Percentiles rank a stretch among this genome's conserved stretches.
phyloP scores from a whole-genome alignment of 2,113 vertebrate genomes.

The Laterallus jamaicensis region DNA sequence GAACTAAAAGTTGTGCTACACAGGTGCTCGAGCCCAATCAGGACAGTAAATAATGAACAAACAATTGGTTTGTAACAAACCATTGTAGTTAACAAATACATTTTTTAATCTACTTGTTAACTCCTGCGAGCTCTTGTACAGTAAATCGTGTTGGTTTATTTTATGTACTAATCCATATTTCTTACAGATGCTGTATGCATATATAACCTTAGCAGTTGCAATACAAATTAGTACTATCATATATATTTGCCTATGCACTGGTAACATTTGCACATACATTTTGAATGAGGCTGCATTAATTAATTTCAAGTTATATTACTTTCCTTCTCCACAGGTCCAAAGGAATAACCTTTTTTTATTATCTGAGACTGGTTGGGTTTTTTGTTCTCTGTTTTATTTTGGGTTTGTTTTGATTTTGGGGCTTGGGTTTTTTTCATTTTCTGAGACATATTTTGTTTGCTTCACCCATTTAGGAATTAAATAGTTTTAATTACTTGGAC shows the following conservation, averaged over 20 bases:
- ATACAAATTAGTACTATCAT: background rate
- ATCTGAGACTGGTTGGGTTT: background rate
- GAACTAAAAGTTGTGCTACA: background rate
- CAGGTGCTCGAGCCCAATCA: background rate
- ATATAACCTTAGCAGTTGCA: background rate
- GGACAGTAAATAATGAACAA: slow-evolving; percentile 15
- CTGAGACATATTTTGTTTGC: slow-evolving; percentile 58
- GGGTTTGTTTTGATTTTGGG: background rate
- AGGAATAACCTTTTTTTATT: background rate
- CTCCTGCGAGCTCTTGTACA: background rate
- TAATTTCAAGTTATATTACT: slow-evolving; percentile 27
- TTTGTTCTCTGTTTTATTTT: background rate
- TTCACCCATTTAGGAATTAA: slow-evolving; percentile 86
- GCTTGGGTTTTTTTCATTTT: background rate
- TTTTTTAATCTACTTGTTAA: background rate
- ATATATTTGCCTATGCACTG: background rate
- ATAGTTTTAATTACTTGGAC: slow-evolving; percentile 97
- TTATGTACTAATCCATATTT: background rate
- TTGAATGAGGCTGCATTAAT: slow-evolving; percentile 17
- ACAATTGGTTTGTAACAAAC: background rate
- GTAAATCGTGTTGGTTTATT: background rate
- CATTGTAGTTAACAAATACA: background rate
- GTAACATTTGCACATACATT: background rate
- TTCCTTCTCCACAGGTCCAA: background rate
- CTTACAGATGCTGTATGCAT: background rate